Evolutionary conservation across 2,113 vertebrate genomes (phyloP), one percentile per base, ranked within the genome.

Genomic region (Microtus pennsylvanicus): DNA sequence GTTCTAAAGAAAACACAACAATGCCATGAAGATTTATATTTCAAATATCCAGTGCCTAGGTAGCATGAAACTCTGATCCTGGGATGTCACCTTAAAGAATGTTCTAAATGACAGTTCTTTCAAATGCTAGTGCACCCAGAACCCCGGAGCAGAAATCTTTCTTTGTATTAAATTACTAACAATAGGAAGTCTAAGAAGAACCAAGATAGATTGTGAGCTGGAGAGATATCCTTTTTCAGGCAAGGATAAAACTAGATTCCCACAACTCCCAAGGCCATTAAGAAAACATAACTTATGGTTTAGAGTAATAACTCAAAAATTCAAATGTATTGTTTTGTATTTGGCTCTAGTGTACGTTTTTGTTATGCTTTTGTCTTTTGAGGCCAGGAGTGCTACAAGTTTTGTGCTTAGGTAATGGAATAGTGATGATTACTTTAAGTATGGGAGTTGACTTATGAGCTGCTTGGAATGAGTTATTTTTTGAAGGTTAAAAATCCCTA

Each of bases 1-100:
- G 28, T 63, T 87, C 96, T 95, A 72, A 89, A 35, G 72, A 96
- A 95, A 93, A 88, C 65, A 88, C 58, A 81, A 74, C 90, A 95
- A 93, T 93, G 76, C 81, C 50, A 88, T 28, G 5, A 96, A 94
- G 94, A 96, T 97, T 94, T 97, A 95, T 93, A 93, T 92, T 93
- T 70, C 75, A 87, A 95, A 97, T 94, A 97, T 92, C n/a, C 28
- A 65, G 86, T 50, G 16, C 55, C 93, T 5, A 90, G 47, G 76
- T 42, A 90, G 14, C 7, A 85, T 92, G 93, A 83, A 90, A 47
- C 58, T 90, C 67, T 93, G 45, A 30, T 90, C 30, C 28, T 93
- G 81, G 70, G 50, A 85, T 94, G 22, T 88, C 16, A 50, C 85
- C 58, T 65, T 86, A 47, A 47, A 86, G 42, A 33, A 86, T 67